A percentile compares a stretch with the other conserved stretches of the same genome.
Evolutionary conservation across 2,888 invertebrate species (phyloP).

Genomic region (Heliconius ethilla): DNA sequence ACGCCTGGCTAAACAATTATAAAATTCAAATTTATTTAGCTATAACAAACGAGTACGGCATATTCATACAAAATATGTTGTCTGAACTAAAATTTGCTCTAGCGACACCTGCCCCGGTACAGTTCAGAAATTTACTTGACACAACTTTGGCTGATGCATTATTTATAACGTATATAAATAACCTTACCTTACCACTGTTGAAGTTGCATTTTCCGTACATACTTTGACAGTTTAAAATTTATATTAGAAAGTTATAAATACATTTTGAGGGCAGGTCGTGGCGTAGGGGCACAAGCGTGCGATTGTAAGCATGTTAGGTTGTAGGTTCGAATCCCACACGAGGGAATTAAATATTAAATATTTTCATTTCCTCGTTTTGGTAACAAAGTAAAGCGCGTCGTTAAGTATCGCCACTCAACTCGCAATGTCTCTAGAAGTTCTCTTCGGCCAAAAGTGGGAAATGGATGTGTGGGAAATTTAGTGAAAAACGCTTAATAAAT

Average conservation of each 20-base stretch:
- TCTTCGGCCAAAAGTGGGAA: too few species aligned
- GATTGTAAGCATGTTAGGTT: not conserved
- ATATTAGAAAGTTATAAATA: not conserved
- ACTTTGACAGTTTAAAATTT: not conserved
- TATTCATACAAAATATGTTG: conserved; percentile 13
- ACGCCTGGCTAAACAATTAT: not conserved
- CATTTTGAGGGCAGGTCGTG: not conserved
- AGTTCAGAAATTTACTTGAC: not conserved
- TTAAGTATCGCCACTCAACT: too few species aligned
- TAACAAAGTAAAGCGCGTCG: too few species aligned
- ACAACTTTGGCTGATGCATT: conserved; percentile 14
- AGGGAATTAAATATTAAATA: not conserved
- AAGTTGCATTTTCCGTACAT: not conserved
- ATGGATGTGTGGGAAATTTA: too few species aligned
- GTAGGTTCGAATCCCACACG: not conserved
- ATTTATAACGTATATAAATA: conserved; percentile 19
- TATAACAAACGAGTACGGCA: not conserved
- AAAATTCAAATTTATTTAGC: not conserved
- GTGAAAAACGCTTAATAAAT: too few species aligned
- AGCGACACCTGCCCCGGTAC: conserved; percentile 8
- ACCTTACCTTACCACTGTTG: not conserved
- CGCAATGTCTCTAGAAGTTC: too few species aligned
- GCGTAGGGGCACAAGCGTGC: too few species aligned
- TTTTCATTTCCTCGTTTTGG: not conserved
- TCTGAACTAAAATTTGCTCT: conserved; percentile 1